Evolutionary conservation across 2,797 vertebrate species (phyloP), one percentile per base, ranked within the genome.

Genomic region (Melanotaenia boesemani): DNA sequence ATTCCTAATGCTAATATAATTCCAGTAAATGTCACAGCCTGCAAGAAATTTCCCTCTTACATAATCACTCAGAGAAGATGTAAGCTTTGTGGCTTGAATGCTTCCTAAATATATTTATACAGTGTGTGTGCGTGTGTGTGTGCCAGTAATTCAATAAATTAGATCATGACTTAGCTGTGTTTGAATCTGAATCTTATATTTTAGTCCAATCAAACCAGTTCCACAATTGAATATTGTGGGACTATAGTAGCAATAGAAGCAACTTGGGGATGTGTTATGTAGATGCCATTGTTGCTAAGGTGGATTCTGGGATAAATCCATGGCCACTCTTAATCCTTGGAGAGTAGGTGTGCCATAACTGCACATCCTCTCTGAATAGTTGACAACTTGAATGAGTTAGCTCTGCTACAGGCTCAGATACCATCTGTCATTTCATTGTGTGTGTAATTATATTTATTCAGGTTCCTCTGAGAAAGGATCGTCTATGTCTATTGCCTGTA

Each of bases 301-400:
- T 70, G 79, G 74, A 77, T 73, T 58, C 39, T 56, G 46, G 55
- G 67, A 76, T 76, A 74, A 72, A 74, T 81, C 59, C 67, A 41
- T 44, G 22, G 15, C 50, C 30, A 28, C 34, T 34, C n/a, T 16
- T 2, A 22, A 28, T 84, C 90, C 57, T 67, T 3, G 10, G 81
- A 73, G 83, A 86, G 54, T 75, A 77, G 92, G 90, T 82, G 92
- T 94, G 87, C 73, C 83, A 55, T 55, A 36, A 36, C 52, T 68
- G 78, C 67, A 46, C 60, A 79, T 78, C 67, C 52, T 80, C 32
- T 52, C 10, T 87, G 77, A 87, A 87, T 73, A 63, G 65, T 7
- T 8, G 55, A 69, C n/a, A 3, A 57, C 36, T 70, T 55, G 74
- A 63, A 70, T 70, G 81, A 73, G 77, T 62, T 74, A 71, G 63